Base-by-base conservation (phyloP, 2,888 invertebrate species). In the Embidobia sp. region DNA sequence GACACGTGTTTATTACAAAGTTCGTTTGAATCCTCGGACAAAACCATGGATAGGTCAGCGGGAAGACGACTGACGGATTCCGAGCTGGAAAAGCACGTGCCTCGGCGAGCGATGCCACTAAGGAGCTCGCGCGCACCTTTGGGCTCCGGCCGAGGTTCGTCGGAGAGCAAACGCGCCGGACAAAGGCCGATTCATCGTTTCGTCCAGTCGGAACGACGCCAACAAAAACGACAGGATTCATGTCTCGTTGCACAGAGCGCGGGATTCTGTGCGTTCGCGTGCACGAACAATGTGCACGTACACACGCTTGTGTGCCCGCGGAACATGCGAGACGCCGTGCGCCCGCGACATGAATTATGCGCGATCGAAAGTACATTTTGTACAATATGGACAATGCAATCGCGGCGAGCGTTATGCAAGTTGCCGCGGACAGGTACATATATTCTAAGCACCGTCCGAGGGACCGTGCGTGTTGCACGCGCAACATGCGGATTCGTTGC, bases 211-310 rank as follows among this genome's bases (percentile, higher is more conserved):
- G 82, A 85, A 85, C 79, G 83, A 82, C 78, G 74, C 64, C 81
- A 81, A 85, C 85, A 88, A 85, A 86, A 89, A 87, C 85, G 86
- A 85, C 89, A 88, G 89, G 89, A 89, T 88, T 86, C 86, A 87
- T 87, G 89, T 88, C 85, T 88, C 86, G 89, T 82, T 88, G 89
- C 84, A 76, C 86, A 84, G 81, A 53, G 70, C 51, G 42, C 55
- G 63, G 31, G 53, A 35, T 66, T 48, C 63, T 53, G 53, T 42
- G 66, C 63, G 46, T 48, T 46, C 48, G 49, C 59, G 66, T 53
- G 57, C 49, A 70, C 55, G 59, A 46, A 72, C 63, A 70, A 66
- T 57, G 27, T 64, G 53, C 64, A 64, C 59, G 59, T 55, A 64
- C 35, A 59, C 51, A 44, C 16, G 37, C 7, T 15, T 48, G 59